These are phyloP conservation scores for Dendroctonus valens DNA, from an alignment of 1,140 invertebrate genomes.

Conservation along the genomic window DNA sequence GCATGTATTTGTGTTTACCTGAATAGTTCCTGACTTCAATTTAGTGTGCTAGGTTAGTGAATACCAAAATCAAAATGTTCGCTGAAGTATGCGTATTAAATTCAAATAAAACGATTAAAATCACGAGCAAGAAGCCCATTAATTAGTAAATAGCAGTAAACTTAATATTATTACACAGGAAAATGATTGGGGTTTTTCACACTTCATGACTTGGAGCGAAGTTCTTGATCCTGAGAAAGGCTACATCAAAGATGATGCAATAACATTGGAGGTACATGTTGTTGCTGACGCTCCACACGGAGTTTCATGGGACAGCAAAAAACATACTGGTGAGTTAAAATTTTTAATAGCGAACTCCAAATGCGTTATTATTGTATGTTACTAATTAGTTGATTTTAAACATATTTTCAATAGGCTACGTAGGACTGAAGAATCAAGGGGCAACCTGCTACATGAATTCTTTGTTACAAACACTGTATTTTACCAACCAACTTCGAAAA, in stretches of 20 bases:
- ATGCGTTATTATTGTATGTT: background rate
- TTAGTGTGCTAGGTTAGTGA: too few species aligned
- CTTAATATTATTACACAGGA: conserved; percentile 60
- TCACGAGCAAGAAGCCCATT: too few species aligned
- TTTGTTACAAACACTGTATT: conserved; percentile 95
- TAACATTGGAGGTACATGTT: conserved; percentile 93
- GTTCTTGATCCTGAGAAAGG: conserved; percentile 94
- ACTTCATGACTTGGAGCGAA: conserved; percentile 93
- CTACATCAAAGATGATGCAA: conserved; percentile 92
- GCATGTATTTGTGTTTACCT: too few species aligned
- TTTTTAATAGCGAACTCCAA: background rate
- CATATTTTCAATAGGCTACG: conserved; percentile 64
- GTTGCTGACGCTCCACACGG: conserved; percentile 97
- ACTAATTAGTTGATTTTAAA: background rate
- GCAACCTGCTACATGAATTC: conserved; percentile 99
- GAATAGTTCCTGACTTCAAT: too few species aligned
- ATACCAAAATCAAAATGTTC: too few species aligned
- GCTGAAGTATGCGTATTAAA: too few species aligned
- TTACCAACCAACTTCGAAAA: conserved; percentile 88
- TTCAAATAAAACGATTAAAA: too few species aligned
- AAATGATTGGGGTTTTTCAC: conserved; percentile 98
- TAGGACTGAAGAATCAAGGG: conserved; percentile 98
- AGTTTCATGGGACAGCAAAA: conserved; percentile 98
- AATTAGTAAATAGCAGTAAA: too few species aligned
- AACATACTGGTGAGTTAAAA: conserved; percentile 75